Conservation (phyloP, 23 tunicate genomes). For the Ciona savignyi region DNA sequence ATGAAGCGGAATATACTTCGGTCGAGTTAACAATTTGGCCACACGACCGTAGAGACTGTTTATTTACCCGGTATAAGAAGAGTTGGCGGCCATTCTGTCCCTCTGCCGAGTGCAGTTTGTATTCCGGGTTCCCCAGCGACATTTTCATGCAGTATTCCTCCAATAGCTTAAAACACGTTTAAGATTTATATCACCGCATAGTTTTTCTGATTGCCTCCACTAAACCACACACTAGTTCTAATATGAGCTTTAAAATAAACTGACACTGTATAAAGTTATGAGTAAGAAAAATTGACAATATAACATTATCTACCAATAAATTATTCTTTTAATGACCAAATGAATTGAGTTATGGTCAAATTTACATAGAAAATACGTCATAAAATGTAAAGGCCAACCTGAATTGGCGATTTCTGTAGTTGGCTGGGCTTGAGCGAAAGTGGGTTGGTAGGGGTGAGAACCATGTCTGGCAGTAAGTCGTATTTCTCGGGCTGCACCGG, state of each 20-base stretch:
- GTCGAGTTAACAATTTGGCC: too few relatives aligned
- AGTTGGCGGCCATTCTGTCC: constrained; percentile 98
- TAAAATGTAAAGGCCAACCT: too few relatives aligned
- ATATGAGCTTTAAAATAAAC: too few relatives aligned
- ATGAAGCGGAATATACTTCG: too few relatives aligned
- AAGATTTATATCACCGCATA: background rate
- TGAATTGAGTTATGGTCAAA: too few relatives aligned
- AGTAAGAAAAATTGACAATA: too few relatives aligned
- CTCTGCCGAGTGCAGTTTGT: constrained; percentile 88
- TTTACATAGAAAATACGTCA: too few relatives aligned
- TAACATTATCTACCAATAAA: too few relatives aligned
- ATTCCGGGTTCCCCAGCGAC: constrained; percentile 78
- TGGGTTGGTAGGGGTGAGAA: constrained; percentile 97
- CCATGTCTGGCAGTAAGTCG: constrained; percentile 99
- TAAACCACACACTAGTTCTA: too few relatives aligned
- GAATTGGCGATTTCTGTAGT: constrained; percentile 81
- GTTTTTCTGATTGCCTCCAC: background rate
- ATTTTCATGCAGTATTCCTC: constrained; percentile 93
- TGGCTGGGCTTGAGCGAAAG: constrained; percentile 87
- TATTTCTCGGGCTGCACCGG: constrained; percentile 94
- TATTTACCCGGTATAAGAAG: constrained; percentile 88
- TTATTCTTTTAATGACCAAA: too few relatives aligned
- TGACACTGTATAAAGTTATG: too few relatives aligned
- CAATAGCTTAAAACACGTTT: constrained; percentile 58
- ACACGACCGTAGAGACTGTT: too few relatives aligned